A percentile compares a stretch with the other conserved stretches of the same genome.
These are phyloP conservation scores for Trichomalopsis sarcophagae DNA, from an alignment of 1,140 invertebrate genomes.

Conservation along the genomic window DNA sequence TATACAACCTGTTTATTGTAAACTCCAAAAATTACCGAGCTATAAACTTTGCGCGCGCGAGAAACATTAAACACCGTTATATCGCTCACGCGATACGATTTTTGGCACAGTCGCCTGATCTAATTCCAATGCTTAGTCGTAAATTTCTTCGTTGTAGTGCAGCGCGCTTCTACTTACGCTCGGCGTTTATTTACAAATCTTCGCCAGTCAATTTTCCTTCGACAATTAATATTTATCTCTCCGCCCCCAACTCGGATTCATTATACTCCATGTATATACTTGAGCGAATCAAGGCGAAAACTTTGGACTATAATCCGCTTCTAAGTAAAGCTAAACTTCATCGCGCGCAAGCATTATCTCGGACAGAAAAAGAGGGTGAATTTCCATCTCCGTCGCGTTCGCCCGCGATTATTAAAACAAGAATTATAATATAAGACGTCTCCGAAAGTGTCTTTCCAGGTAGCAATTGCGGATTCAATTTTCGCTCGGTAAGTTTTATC, in stretches of 20 bases:
- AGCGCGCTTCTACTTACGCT: too few species aligned
- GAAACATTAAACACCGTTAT: too few species aligned
- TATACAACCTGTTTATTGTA: too few species aligned
- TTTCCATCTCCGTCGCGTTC: neutral
- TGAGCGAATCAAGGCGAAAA: neutral
- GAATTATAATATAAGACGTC: neutral
- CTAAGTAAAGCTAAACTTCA: neutral
- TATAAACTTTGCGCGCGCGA: too few species aligned
- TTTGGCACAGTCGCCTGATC: too few species aligned
- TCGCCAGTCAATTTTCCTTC: neutral
- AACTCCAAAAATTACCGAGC: too few species aligned
- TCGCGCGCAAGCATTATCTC: neutral
- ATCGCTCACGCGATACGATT: too few species aligned
- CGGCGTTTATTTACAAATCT: neutral
- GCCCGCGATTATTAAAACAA: neutral
- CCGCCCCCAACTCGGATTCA: neutral
- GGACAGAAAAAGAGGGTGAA: too few species aligned
- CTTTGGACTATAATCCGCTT: neutral
- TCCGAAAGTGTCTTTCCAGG: neutral
- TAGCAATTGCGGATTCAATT: neutral
- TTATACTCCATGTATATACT: neutral
- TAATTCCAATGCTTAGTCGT: too few species aligned
- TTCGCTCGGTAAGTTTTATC: neutral
- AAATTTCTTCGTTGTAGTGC: too few species aligned
- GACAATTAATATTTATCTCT: neutral